Conservation (phyloP, 2,113 vertebrate species). For the Lonchura striata region DNA sequence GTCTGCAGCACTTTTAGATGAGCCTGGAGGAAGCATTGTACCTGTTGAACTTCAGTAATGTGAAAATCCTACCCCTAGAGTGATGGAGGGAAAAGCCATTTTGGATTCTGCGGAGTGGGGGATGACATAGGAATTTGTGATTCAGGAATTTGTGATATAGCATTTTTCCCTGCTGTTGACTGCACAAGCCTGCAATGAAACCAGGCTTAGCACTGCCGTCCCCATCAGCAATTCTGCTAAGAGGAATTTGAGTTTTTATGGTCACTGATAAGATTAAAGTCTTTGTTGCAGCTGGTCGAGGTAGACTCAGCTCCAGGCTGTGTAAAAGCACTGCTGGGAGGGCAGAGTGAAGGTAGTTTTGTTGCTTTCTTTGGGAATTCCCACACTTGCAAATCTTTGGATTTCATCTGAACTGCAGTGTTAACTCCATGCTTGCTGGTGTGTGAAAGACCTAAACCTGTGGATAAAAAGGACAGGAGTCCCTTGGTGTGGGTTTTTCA, state of each 20-base stretch:
- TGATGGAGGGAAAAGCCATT: background rate
- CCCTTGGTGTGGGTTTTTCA: background rate
- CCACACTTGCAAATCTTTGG: slow-evolving; percentile 55
- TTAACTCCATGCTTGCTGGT: slow-evolving; percentile 37
- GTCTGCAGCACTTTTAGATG: background rate
- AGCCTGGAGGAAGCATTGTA: background rate
- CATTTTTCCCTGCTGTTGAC: slow-evolving; percentile 17
- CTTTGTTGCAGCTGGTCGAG: slow-evolving; percentile 28
- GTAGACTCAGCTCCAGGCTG: background rate
- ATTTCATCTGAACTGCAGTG: background rate
- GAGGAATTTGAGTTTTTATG: slow-evolving; percentile 65
- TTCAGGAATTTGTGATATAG: slow-evolving; percentile 48
- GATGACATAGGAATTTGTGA: background rate
- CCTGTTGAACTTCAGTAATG: background rate
- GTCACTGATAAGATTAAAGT: slow-evolving; percentile 68
- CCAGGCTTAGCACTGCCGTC: slow-evolving; percentile 60
- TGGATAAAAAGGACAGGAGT: background rate
- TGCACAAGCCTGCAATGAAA: background rate
- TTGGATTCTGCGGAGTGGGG: background rate
- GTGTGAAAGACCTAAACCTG: background rate
- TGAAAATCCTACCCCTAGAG: background rate
- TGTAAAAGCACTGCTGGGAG: background rate
- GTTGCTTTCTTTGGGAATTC: slow-evolving; percentile 57
- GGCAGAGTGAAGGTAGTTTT: slow-evolving; percentile 1
- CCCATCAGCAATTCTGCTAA: slow-evolving; percentile 61